Base-by-base conservation (phyloP, 1,140 invertebrate genomes). In the Drosophila cardini region DNA sequence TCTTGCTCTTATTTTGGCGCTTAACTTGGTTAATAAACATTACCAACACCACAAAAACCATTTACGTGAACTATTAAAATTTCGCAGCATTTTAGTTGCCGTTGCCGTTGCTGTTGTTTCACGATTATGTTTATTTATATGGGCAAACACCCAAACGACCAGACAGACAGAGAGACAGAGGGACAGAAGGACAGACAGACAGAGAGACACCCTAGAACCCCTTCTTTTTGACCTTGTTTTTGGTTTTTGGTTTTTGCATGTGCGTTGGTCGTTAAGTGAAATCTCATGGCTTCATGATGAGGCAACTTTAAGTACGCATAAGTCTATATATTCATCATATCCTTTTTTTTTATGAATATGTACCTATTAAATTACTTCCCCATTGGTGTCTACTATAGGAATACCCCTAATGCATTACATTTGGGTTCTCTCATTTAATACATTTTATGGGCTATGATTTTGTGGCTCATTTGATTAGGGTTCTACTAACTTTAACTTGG, bases 21-120 rank as follows among this genome's bases (percentile, higher is more conserved):
- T 82, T 80, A 89, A 90, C 80, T 84, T 84, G 85, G 84, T 84
- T 89, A 90, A 89, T 87, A 87, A 87, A 87, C 84, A 87, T 87
- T 87, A 89, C 85, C 73, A 84, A 89, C 80, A 85, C 84, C 85
- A 84, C 84, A 89, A 80, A 84, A 89, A 78, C 84, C 84, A 89
- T 89, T 87, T 87, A 80, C 73, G 84, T 80, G 68, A 89, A 89
- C 84, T 89, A 89, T 89, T 89, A 89, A 89, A 89, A 89, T 89
- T 84, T 74, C 80, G 43, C 74, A 75, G 80, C 80, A 84, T 90
- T 84, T 89, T 72, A 84, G 79, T 83, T 83, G 74, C 82, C 62
- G 55, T 61, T 53, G 70, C 67, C 70, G 21, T 21, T 21, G 21
- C 21, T 5, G n/a, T 72, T 76, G 72, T 77, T 83, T 80, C 79